Percentiles rank a stretch among this genome's conserved stretches.
Conservation (phyloP, 1,140 invertebrate species). For the Zaprionus lachaisei region DNA sequence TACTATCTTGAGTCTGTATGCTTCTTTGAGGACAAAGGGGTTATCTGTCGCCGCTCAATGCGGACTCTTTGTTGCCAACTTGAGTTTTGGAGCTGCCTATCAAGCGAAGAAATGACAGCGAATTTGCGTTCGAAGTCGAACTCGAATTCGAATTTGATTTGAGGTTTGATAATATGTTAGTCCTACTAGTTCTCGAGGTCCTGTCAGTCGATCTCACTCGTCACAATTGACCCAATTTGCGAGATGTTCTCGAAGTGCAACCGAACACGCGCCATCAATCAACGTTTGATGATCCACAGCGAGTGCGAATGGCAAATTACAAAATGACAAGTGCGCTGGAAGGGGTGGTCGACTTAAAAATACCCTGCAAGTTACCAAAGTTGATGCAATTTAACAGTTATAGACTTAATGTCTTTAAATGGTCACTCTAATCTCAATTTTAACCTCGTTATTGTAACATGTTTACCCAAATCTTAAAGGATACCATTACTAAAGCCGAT, state of each 20-base stretch:
- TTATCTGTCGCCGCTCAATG: conserved; percentile 71
- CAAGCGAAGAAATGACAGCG: not conserved
- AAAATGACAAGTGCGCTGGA: not conserved
- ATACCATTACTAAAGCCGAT: not conserved
- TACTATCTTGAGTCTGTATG: not conserved
- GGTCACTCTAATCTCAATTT: too few relatives aligned
- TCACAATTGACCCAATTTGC: conserved; percentile 65
- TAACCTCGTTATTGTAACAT: not conserved
- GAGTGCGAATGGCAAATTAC: conserved; percentile 21
- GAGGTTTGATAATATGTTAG: not conserved
- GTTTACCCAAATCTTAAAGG: not conserved
- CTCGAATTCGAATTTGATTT: not conserved
- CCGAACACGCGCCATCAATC: conserved; percentile 71
- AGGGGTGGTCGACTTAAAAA: not conserved
- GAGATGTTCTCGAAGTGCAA: conserved; percentile 34
- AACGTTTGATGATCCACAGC: conserved; percentile 38
- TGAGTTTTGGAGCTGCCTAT: not conserved
- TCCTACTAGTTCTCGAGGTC: not conserved
- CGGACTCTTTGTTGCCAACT: conserved; percentile 59
- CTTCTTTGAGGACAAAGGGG: conserved; percentile 63
- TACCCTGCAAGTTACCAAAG: not conserved
- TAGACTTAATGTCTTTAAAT: not conserved
- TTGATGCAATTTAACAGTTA: not conserved
- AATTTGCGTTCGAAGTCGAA: not conserved
- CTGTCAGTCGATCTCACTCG: conserved; percentile 45